Conservation (phyloP, 2,797 vertebrate genomes). For the Spinus pinus region DNA sequence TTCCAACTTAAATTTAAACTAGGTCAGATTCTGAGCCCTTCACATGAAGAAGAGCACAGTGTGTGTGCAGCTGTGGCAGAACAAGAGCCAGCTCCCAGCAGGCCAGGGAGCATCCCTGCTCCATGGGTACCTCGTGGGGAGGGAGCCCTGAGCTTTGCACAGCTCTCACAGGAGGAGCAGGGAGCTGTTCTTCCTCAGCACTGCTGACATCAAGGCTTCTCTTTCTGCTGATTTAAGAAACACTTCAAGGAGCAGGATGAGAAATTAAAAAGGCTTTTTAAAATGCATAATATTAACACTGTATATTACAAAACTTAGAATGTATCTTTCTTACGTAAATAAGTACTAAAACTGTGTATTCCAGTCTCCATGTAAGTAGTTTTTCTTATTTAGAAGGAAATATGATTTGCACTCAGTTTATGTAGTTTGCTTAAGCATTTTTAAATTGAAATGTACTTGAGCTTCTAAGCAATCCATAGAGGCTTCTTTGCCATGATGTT, state of each 20-base stretch:
- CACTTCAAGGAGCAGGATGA: neutral
- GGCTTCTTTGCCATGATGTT: neutral
- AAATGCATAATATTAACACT: neutral
- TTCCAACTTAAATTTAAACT: neutral
- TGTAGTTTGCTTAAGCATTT: constrained; percentile 7
- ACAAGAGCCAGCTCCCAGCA: neutral
- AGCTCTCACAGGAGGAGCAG: neutral
- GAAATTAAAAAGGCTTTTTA: neutral
- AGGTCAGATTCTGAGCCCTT: neutral
- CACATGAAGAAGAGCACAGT: rapidly evolving
- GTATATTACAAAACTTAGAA: neutral
- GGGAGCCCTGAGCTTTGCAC: neutral
- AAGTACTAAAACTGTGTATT: neutral
- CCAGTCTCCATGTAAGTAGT: neutral
- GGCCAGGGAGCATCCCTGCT: neutral
- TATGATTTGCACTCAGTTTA: neutral
- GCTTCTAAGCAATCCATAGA: neutral
- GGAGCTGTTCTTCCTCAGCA: neutral
- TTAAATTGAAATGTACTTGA: neutral
- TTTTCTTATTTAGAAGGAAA: neutral
- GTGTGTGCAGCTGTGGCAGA: neutral
- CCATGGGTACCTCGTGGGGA: neutral
- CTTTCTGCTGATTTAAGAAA: neutral
- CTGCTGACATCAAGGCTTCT: neutral
- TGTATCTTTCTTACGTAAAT: neutral